Evolutionary conservation across 2,797 vertebrate genomes (phyloP).

Genomic region (Denticeps clupeoides): DNA sequence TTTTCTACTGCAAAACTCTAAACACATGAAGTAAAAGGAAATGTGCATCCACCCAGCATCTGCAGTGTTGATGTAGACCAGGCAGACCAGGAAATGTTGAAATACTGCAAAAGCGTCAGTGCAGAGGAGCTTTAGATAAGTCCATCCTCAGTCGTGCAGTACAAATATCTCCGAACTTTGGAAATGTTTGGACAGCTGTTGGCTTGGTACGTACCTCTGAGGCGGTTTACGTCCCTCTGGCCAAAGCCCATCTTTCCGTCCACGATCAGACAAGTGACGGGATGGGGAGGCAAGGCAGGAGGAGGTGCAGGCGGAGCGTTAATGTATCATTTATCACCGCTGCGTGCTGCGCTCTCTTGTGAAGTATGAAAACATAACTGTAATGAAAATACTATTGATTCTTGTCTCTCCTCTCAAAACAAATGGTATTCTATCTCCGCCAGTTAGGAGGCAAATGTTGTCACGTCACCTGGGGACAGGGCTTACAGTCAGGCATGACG

Average conservation of each 20-base stretch:
- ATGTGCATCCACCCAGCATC: too few species aligned
- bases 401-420: slow-evolving; percentile 55
- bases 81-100: too few species aligned
- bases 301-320: slow-evolving; percentile 28
- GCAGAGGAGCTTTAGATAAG: too few species aligned
- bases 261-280: slow-evolving; percentile 42
- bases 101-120: too few species aligned
- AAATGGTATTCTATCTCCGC: slow-evolving; percentile 50
- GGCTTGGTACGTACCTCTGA: slow-evolving; percentile 40
- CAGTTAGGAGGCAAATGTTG: slow-evolving; percentile 43
- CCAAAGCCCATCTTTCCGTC: slow-evolving; percentile 38
- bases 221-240: slow-evolving; percentile 39
- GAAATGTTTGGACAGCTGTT: slow-evolving; percentile 41
- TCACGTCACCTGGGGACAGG: slow-evolving; percentile 26
- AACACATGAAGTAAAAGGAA: too few species aligned
- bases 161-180: too few species aligned
- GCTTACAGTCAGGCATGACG: slow-evolving; percentile 34
- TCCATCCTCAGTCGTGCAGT: too few species aligned
- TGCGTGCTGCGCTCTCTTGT: slow-evolving; percentile 36
- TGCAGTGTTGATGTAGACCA: too few species aligned
- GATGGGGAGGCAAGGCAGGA: slow-evolving; percentile 38
- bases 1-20: too few species aligned
- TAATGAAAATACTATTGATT: slow-evolving; percentile 69
- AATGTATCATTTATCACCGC: slow-evolving; percentile 57
- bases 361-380: slow-evolving; percentile 62